Conservation (phyloP, 2,113 vertebrate species). For the Cyanoramphus novaezelandiae region DNA sequence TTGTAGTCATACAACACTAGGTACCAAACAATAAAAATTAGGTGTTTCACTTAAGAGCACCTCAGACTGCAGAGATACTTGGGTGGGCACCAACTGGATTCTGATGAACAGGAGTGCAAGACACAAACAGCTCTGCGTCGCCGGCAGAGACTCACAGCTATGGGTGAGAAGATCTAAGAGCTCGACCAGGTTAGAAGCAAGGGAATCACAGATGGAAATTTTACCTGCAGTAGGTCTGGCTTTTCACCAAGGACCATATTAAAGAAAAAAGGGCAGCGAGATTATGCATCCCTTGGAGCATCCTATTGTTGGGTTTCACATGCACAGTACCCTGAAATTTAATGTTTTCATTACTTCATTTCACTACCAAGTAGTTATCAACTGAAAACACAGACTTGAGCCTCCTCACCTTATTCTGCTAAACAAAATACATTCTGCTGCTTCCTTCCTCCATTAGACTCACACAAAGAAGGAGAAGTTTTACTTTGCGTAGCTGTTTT, state of each 20-base stretch:
- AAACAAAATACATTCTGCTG: background rate
- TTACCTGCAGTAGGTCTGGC: background rate
- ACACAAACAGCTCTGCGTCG: accelerated
- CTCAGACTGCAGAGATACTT: background rate
- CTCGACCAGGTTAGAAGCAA: background rate
- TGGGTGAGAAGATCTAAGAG: background rate
- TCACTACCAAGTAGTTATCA: background rate
- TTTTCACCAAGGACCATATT: background rate
- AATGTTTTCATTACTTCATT: background rate
- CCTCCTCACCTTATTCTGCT: background rate
- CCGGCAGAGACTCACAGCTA: background rate
- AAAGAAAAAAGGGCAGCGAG: background rate
- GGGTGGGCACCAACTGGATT: background rate
- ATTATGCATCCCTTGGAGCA: background rate
- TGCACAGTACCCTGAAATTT: background rate
- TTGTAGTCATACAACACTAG: background rate
- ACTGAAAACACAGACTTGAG: background rate
- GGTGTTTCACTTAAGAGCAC: background rate
- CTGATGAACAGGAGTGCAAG: background rate
- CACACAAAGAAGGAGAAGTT: background rate
- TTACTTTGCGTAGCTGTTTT: background rate
- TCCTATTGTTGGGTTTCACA: background rate
- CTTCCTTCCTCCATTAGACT: background rate
- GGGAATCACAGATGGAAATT: background rate
- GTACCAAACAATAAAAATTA: background rate